Evolutionary conservation across 2,888 invertebrate genomes (phyloP).

Genomic region (Drosophila fulvimacula): DNA sequence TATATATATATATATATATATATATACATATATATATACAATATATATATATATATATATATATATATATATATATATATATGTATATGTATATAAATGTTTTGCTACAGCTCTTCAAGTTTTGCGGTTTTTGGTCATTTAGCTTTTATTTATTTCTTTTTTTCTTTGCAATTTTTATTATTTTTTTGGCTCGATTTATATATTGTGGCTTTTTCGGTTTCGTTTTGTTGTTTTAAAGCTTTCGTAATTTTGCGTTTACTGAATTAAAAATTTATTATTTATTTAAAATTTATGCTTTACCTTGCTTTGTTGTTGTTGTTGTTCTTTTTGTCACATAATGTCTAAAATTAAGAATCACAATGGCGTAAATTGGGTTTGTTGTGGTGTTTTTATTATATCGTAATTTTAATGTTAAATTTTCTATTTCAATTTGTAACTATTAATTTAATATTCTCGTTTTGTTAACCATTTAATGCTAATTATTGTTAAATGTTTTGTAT

Average conservation of each 20-base stretch:
- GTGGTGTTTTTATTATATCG: neutral
- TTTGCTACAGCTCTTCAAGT: conserved; percentile 20
- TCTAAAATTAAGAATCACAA: conserved; percentile 85
- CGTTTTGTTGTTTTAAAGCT: conserved; percentile 42
- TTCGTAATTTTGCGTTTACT: conserved; percentile 18
- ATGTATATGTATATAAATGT: neutral
- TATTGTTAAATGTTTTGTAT: conserved; percentile 68
- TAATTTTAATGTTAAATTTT: conserved; percentile 23
- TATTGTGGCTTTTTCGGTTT: conserved; percentile 18
- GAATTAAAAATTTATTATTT: conserved; percentile 14
- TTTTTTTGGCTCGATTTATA: conserved; percentile 55
- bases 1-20: neutral
- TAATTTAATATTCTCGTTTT: conserved; percentile 25
- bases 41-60: neutral
- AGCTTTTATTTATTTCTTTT: conserved; percentile 7
- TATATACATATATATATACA: neutral
- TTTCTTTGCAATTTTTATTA: no score
- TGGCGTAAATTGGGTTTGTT: conserved; percentile 69
- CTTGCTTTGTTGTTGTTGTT: neutral
- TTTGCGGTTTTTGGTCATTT: conserved; percentile 57
- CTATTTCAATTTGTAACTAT: conserved; percentile 31
- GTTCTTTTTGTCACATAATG: conserved; percentile 45
- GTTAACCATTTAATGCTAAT: conserved; percentile 72
- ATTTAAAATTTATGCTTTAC: conserved; percentile 29
- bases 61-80: neutral